These are phyloP conservation scores for Lumbricus terrestris DNA, from an alignment of 2,888 invertebrate genomes.

Conservation along the genomic window DNA sequence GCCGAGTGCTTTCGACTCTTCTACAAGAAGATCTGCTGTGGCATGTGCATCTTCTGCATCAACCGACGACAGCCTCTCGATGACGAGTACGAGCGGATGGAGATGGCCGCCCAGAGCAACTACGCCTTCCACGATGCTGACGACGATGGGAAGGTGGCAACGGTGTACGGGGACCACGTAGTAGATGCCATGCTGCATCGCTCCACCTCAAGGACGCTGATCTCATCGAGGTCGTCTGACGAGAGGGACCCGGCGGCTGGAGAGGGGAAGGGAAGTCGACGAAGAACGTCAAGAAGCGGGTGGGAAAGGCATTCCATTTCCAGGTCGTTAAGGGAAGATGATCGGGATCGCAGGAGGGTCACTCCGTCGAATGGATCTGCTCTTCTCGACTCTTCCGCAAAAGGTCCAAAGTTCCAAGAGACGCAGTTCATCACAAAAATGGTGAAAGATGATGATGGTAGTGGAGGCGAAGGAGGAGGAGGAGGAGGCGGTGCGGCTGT, in stretches of 20 bases:
- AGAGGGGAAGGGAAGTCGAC: not conserved
- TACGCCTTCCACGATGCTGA: not conserved
- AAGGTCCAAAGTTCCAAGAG: not conserved
- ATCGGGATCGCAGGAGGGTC: not conserved
- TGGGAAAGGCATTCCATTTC: conserved; percentile 3
- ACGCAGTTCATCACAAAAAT: not conserved
- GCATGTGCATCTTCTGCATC: conserved; percentile 36
- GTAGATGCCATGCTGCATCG: not conserved
- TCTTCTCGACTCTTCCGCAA: not conserved
- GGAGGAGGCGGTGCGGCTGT: not conserved
- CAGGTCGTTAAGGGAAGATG: not conserved
- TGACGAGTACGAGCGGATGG: not conserved
- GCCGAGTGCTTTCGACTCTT: conserved; percentile 44
- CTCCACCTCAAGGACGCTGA: not conserved
- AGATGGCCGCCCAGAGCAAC: conserved; percentile 5
- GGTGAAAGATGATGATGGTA: not conserved
- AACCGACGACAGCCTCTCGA: not conserved
- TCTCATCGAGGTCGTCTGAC: not conserved
- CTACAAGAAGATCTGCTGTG: conserved; percentile 43
- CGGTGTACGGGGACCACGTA: not conserved
- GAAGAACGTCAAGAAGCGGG: not conserved
- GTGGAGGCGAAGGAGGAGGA: no score
- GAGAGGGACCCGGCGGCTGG: not conserved
- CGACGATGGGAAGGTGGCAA: not conserved
- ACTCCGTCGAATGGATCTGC: not conserved